Conservation (phyloP, 2,888 invertebrate species). For the Bombylius major region DNA sequence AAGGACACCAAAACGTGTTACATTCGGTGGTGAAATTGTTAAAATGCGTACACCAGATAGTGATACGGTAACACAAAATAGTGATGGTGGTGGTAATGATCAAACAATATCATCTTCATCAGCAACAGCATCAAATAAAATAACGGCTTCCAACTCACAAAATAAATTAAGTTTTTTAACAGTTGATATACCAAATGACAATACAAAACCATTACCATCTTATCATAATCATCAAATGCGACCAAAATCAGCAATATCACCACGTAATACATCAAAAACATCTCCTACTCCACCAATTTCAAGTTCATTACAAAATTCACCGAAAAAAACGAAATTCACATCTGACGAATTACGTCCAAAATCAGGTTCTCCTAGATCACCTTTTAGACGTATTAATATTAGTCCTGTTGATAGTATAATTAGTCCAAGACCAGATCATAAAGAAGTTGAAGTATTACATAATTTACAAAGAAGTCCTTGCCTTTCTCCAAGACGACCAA, state of each 20-base stretch:
- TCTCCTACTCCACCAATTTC: conserved; percentile 25
- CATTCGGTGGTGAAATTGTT: conserved; percentile 76
- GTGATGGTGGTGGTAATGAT: conserved; percentile 39
- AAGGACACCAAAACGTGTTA: conserved; percentile 56
- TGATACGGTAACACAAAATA: conserved; percentile 48
- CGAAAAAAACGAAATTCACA: conserved; percentile 9
- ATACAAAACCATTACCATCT: conserved; percentile 28
- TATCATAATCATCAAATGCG: neutral
- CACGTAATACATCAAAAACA: neutral
- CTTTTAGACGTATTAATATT: conserved; percentile 23
- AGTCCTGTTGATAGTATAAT: conserved; percentile 40
- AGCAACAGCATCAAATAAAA: neutral
- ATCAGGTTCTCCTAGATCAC: conserved; percentile 23
- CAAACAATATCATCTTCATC: neutral
- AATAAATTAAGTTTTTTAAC: conserved; percentile 22
- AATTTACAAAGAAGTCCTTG: conserved; percentile 53
- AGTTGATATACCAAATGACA: conserved; percentile 32
- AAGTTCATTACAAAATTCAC: conserved; percentile 13
- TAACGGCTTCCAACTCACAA: neutral
- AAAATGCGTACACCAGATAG: conserved; percentile 78
- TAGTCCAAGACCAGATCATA: conserved; percentile 41
- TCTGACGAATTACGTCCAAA: conserved; percentile 10
- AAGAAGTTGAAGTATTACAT: conserved; percentile 54
- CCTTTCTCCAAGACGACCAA: conserved; percentile 40
- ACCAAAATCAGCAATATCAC: conserved; percentile 1